A percentile compares a stretch with the other conserved stretches of the same genome.
These are phyloP conservation scores for Coelogynopora nodosa DNA, from an alignment of 2,888 invertebrate genomes.

Conservation along the genomic window DNA sequence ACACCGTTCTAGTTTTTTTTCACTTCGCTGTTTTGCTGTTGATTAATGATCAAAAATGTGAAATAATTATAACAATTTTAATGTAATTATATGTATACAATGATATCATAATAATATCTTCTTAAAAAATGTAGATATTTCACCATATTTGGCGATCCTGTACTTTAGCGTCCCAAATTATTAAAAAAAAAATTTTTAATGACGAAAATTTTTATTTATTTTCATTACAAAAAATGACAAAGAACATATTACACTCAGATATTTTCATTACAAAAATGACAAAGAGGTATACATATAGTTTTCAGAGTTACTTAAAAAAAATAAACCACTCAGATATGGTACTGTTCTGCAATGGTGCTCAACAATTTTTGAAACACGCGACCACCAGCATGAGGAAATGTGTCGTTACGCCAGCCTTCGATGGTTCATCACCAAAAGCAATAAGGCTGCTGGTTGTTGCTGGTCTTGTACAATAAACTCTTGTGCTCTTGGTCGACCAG, in stretches of 20 bases:
- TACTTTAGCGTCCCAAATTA: conserved; percentile 25
- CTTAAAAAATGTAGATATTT: no score
- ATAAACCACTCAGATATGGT: not conserved
- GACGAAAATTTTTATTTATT: not conserved
- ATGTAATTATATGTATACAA: no score
- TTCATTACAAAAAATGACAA: not conserved
- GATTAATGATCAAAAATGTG: no score
- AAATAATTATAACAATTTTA: no score
- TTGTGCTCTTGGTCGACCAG: not conserved
- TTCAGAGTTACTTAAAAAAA: conserved; percentile 2
- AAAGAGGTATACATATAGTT: not conserved
- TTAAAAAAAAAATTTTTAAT: not conserved
- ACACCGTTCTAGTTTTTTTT: no score
- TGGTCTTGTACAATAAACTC: not conserved
- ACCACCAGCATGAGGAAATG: conserved; percentile 33
- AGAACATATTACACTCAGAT: not conserved
- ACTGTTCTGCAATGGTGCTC: not conserved
- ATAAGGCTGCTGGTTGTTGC: not conserved
- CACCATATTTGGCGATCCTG: no score
- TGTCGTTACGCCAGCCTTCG: conserved; percentile 29
- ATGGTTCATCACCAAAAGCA: not conserved
- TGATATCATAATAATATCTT: no score
- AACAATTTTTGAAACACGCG: conserved; percentile 33
- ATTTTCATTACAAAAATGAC: not conserved
- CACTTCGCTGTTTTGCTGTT: no score